Percentiles rank a stretch among this genome's conserved stretches.
Conservation (phyloP, 2,113 vertebrate genomes). For the Dipodomys merriami region DNA sequence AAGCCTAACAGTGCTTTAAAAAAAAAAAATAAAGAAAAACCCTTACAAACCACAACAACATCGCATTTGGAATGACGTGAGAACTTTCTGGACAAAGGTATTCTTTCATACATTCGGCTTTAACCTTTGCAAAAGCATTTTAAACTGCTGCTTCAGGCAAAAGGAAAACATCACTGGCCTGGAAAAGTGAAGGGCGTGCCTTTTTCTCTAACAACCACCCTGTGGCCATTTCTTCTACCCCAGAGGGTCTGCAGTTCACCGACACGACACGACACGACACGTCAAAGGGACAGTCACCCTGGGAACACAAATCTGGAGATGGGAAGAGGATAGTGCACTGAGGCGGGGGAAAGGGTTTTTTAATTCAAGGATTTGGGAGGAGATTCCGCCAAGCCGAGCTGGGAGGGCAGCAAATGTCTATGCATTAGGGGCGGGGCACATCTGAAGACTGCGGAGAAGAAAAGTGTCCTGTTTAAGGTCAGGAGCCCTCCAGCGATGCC, state of each 20-base stretch:
- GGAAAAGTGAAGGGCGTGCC: constrained; percentile 13
- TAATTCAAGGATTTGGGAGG: constrained; percentile 47
- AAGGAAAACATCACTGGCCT: constrained; percentile 22
- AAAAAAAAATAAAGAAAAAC: too few species aligned
- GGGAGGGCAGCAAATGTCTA: background rate
- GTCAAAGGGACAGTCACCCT: background rate
- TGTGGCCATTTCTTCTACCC: constrained; percentile 28
- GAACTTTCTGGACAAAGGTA: constrained; percentile 27
- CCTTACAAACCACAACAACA: background rate
- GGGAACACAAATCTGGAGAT: background rate
- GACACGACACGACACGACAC: background rate
- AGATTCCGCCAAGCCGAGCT: background rate
- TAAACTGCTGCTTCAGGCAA: background rate
- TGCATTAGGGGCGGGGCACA: constrained; percentile 16
- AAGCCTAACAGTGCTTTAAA: background rate
- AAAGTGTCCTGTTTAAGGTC: background rate
- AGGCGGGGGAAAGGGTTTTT: background rate
- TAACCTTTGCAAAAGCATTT: background rate
- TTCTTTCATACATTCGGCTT: background rate
- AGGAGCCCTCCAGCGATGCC: too few species aligned
- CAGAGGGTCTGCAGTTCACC: background rate
- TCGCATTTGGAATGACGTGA: background rate
- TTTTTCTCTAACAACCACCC: background rate
- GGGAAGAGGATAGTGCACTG: background rate
- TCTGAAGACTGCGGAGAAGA: background rate